A percentile compares a stretch with the other conserved stretches of the same genome.
phyloP scores from a whole-genome alignment of 2,113 vertebrate genomes.

The Triplophysa tibetana region DNA sequence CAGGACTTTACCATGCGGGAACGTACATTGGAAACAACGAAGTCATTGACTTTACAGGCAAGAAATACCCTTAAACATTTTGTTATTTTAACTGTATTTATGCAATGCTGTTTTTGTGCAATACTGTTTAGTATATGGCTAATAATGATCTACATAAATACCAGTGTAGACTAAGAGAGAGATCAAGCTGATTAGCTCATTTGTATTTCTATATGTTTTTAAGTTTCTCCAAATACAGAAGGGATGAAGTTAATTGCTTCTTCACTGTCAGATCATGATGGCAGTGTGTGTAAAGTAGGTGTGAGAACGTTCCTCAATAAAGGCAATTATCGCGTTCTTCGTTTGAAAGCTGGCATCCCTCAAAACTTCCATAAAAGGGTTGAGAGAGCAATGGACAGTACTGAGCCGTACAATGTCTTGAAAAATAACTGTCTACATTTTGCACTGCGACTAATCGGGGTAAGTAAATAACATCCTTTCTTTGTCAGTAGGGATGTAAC shows the following conservation, averaged over 20 bases:
- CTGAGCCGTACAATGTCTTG: not conserved
- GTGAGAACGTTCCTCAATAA: not conserved
- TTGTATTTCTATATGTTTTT: no score
- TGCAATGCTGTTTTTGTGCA: no score
- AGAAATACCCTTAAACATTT: not conserved
- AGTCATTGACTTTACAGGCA: constrained; percentile 1
- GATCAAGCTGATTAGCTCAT: no score
- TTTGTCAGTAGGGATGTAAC: no score
- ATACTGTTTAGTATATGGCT: no score
- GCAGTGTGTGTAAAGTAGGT: no score
- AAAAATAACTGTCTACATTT: not conserved
- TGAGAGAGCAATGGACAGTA: not conserved
- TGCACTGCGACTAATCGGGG: not conserved
- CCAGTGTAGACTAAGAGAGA: no score
- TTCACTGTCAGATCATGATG: no score
- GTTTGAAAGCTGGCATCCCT: not conserved
- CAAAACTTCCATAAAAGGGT: not conserved
- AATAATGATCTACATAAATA: no score
- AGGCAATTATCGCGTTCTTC: not conserved
- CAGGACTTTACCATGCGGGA: not conserved
- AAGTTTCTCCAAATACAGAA: no score
- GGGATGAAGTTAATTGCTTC: no score
- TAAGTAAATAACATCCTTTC: not conserved
- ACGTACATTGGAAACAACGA: not conserved
- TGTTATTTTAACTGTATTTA: no score